Evolutionary conservation across 2,113 vertebrate genomes (phyloP).

Genomic region (Paratilapia polleni): DNA sequence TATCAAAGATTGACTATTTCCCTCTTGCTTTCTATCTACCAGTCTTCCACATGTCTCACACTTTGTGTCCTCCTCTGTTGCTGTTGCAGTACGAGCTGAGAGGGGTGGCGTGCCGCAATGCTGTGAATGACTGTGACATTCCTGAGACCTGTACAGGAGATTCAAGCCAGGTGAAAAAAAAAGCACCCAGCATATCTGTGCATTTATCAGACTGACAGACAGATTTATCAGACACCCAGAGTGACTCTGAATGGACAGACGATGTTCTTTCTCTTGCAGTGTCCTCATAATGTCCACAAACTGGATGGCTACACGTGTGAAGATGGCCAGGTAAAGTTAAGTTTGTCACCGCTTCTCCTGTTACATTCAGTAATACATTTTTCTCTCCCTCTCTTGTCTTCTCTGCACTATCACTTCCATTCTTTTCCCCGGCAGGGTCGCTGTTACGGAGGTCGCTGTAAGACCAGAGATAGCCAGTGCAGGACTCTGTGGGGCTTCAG

Average conservation of each 20-base stretch:
- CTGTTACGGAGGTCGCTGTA: constrained; percentile 94
- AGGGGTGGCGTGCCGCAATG: constrained; percentile 88
- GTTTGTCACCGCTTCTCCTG: not conserved
- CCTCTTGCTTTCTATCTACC: not conserved
- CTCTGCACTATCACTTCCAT: not conserved
- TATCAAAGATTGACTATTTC: not conserved
- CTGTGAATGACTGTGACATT: constrained; percentile 94
- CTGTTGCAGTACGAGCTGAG: constrained; percentile 88
- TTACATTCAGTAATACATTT: not conserved
- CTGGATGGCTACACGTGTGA: constrained; percentile 95
- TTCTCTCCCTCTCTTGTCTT: not conserved
- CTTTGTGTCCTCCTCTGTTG: not conserved
- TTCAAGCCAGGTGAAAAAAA: constrained; percentile 88
- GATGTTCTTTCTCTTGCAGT: constrained; percentile 77
- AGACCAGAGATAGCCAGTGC: constrained; percentile 93
- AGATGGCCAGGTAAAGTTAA: constrained; percentile 86
- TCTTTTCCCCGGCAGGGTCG: constrained; percentile 83
- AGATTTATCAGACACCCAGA: too few species aligned
- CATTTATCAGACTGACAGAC: not conserved
- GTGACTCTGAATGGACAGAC: not conserved
- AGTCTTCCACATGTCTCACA: not conserved
- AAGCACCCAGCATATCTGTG: not conserved
- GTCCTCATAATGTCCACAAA: constrained; percentile 95
- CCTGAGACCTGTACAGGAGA: constrained; percentile 92
- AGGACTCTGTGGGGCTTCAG: constrained; percentile 89